Evolutionary conservation across 2,888 invertebrate genomes (phyloP).

Genomic region (Phalera bucephala): DNA sequence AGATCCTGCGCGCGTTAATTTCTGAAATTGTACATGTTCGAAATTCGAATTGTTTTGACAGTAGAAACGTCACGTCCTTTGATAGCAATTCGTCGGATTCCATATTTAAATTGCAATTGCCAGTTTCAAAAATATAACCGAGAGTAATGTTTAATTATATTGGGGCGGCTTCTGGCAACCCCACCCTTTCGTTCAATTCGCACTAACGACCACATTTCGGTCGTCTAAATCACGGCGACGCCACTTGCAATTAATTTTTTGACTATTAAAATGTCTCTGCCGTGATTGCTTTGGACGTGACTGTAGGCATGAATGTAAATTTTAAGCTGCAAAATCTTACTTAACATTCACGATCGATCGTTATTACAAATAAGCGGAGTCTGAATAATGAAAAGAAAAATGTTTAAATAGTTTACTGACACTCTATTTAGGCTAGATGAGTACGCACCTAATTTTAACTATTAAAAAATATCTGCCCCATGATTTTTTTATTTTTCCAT

Average conservation of each 20-base stretch:
- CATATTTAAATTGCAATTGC: constrained; percentile 24
- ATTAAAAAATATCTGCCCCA: no score
- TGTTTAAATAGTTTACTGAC: no score
- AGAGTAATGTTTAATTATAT: constrained; percentile 68
- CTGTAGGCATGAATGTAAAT: constrained; percentile 20
- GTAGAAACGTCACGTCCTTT: constrained; percentile 13
- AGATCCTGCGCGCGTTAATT: constrained; percentile 62
- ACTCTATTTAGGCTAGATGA: no score
- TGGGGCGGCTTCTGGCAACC: constrained; percentile 53
- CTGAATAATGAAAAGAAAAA: no score
- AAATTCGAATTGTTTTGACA: constrained; percentile 38
- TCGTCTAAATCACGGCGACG: constrained; percentile 68
- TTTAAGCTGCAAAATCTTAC: constrained; percentile 3
- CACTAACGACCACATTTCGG: constrained; percentile 76
- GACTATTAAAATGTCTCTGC: constrained; percentile 49
- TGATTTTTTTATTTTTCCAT: no score
- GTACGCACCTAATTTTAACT: no score
- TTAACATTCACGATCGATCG: background rate
- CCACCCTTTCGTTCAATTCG: constrained; percentile 68
- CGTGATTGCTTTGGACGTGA: constrained; percentile 39
- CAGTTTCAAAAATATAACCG: constrained; percentile 41
- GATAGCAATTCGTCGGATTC: constrained; percentile 11
- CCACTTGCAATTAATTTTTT: constrained; percentile 77
- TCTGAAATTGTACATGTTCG: constrained; percentile 56
- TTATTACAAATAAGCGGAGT: no score